Base-by-base conservation (phyloP, 2,888 invertebrate genomes). In the Nemurella pictetii region DNA sequence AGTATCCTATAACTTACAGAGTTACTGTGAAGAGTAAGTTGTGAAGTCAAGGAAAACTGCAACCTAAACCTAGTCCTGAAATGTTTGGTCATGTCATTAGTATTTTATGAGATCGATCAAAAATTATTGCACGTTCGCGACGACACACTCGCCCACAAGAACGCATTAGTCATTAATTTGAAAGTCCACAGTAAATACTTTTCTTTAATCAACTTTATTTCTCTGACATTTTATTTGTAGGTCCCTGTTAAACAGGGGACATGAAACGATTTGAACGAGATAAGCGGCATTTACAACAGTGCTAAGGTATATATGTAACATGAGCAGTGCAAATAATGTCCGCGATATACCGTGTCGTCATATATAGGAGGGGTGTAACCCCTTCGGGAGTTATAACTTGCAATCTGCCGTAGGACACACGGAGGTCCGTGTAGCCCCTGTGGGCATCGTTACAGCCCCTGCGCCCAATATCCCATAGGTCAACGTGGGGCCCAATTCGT, bases 371-470 rank as follows among this genome's bases (percentile, higher is more conserved):
- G 55, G 55, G 55, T 55, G 81, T 82, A 32, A 73, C 83, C 55
- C 85, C 81, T 73, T 12, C 28, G 83, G 84, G 85, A 83, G 80
- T 55, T 73, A 85, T 85, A 85, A 85, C 85, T 85, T 26, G 85
- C 85, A 85, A 84, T 85, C 85, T 85, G 35, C 15, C 20, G 32
- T n/a, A 26, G 80, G 80, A 72, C n/a, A n/a, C n/a, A n/a, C n/a
- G n/a, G n/a, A 72, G n/a, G 78, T 30, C 72, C 55, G 55, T 55
- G 82, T 82, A 28, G 36, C 82, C 82, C 82, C 82, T 82, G 9
- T 15, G 82, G 82, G 82, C 55, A 55, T 82, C 82, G 82, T 82
- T 82, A 82, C 26, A 25, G 26, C 26, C 35, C n/a, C 26, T 81
- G 25, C 36, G 20, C 26, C 32, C 80, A 30, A 75, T 75, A 75